Base-by-base conservation (phyloP, 2,797 vertebrate genomes). In the Paramormyrops hopkinsi region DNA sequence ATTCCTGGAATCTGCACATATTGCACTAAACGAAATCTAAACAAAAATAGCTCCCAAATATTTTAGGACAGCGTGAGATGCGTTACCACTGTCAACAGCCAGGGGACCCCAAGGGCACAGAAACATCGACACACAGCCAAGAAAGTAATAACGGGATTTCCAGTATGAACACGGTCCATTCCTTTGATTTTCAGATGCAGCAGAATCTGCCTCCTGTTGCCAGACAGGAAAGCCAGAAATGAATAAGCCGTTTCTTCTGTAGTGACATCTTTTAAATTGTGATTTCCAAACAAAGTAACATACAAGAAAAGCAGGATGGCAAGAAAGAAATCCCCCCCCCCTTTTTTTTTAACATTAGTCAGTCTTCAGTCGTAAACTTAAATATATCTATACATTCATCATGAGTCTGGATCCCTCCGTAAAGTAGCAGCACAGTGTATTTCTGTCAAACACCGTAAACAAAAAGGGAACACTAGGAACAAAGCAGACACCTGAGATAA, bases 401-500 rank as follows among this genome's bases (percentile, higher is more conserved):
- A 41, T 87, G 4, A 59, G 48, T n/a, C 69, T 88, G 22, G 87
- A 73, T 83, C 29, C 41, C 33, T 88, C 73, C n/a, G 53, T 62
- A 33, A 65, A 5, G 79, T 90, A 93, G 93, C 92, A 94, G 93
- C 91, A 93, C 92, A 89, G 82, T 86, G 88, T 48, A 90, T 54
- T 86, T 88, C 89, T 14, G 89, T 50, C 51, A 83, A 48, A 88
- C 59, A 19, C 62, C 33, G 69, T 69, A 50, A 92, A 92, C 37
- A 84, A 88, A 82, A 84, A 79, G 5, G 48, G 22, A 90, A 48
- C 19, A 46, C 62, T 33, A 65, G 84, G 37, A 76, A 50, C 37
- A 62, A 89, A 69, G 19, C 76, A 89, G 93, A 94, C 90, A 92
- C 92, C 92, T 88, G 86, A 92, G 12, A 93, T 95, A 96, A 96